These are phyloP conservation scores for Trichomalopsis sarcophagae DNA, from an alignment of 1,140 invertebrate species.

Conservation along the genomic window DNA sequence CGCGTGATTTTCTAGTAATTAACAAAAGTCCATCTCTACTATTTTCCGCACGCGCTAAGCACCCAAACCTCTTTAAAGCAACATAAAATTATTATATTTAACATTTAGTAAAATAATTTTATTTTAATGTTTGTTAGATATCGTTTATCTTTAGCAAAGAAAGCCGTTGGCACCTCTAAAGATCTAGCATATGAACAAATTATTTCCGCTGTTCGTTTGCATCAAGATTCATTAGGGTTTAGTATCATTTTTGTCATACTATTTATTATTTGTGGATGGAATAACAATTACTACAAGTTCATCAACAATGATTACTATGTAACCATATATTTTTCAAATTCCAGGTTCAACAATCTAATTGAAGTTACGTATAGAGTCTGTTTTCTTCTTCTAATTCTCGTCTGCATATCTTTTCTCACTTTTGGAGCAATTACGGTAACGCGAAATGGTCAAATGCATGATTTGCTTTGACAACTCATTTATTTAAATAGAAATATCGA, in stretches of 20 bases:
- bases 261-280: too few relatives aligned
- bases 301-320: too few relatives aligned
- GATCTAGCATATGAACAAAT: not conserved
- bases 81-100: too few relatives aligned
- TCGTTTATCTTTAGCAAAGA: not conserved
- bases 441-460: too few relatives aligned
- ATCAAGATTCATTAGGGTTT: not conserved
- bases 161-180: not conserved
- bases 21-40: too few relatives aligned
- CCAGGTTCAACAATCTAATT: not conserved
- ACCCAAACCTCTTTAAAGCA: too few relatives aligned
- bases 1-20: too few relatives aligned
- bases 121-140: too few relatives aligned
- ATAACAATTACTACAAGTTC: not conserved
- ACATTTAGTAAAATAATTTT: too few relatives aligned
- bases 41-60: too few relatives aligned
- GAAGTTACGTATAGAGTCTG: not conserved
- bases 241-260: not conserved
- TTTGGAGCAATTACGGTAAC: constrained; percentile 3
- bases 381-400: not conserved
- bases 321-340: not conserved
- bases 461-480: not conserved
- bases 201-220: constrained; percentile 1
- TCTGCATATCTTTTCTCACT: not conserved
- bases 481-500: not conserved